A percentile compares a stretch with the other conserved stretches of the same genome.
phyloP scores from a whole-genome alignment of 2,113 vertebrate genomes.

The Podarcis raffonei region DNA sequence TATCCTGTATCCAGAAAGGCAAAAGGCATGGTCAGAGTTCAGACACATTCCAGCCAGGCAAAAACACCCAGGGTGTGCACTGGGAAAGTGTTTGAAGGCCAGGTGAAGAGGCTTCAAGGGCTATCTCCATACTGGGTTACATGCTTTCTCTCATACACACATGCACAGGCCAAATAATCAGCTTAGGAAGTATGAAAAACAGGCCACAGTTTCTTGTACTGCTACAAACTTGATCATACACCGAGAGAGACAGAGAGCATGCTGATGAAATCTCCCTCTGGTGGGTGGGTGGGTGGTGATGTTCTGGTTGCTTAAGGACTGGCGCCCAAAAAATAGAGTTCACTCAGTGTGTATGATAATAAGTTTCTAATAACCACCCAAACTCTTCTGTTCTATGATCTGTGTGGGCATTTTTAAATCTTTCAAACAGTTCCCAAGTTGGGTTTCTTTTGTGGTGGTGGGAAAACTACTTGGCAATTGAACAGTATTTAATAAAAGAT shows the following conservation, averaged over 20 bases:
- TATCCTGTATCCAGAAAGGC: no score
- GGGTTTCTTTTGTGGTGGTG: not conserved
- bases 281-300: not conserved
- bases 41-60: no score
- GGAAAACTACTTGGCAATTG: slow-evolving; percentile 8
- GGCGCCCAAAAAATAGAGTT: not conserved
- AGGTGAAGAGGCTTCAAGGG: no score
- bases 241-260: not conserved
- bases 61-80: no score
- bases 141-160: not conserved
- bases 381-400: not conserved
- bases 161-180: not conserved
- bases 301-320: not conserved
- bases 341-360: not conserved
- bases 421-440: not conserved
- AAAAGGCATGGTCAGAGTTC: no score
- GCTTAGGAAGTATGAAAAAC: not conserved
- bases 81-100: no score
- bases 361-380: not conserved
- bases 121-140: no score
- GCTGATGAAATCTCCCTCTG: not conserved
- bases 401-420: not conserved
- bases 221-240: not conserved
- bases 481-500: not conserved
- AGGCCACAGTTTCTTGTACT: not conserved